These are phyloP conservation scores for Oxyruncus cristatus DNA, from an alignment of 2,113 vertebrate genomes.

Conservation along the genomic window DNA sequence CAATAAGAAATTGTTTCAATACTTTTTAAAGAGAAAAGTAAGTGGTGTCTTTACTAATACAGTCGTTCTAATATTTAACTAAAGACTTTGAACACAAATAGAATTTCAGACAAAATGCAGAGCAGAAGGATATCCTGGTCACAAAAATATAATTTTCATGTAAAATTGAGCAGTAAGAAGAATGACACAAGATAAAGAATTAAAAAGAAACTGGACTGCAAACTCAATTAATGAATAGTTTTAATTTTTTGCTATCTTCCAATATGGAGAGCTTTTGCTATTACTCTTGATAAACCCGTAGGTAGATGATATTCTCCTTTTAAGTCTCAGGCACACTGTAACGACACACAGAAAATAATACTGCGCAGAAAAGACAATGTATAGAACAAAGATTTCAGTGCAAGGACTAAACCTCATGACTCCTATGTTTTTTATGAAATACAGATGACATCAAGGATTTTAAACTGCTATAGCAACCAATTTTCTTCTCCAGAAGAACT, in stretches of 20 bases:
- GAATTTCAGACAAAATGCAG: slow-evolving; percentile 14
- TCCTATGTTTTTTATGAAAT: slow-evolving; percentile 15
- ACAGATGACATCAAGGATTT: slow-evolving; percentile 29
- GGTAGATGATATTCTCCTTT: background rate
- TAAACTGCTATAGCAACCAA: background rate
- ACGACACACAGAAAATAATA: background rate
- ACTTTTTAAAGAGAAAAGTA: background rate
- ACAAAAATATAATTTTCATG: background rate
- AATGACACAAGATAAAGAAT: slow-evolving; percentile 15
- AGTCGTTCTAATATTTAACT: slow-evolving; percentile 39
- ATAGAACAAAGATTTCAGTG: background rate
- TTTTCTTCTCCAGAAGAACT: slow-evolving; percentile 5
- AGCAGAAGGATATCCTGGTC: background rate
- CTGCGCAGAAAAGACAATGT: background rate
- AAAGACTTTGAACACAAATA: slow-evolving; percentile 11
- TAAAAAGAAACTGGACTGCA: background rate
- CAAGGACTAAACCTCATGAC: background rate
- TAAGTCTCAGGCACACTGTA: background rate
- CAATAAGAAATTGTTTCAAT: background rate
- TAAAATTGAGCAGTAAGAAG: background rate
- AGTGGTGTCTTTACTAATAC: background rate
- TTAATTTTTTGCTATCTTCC: background rate
- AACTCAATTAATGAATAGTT: background rate
- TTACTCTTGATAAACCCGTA: background rate
- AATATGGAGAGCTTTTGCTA: background rate